Base-by-base conservation (phyloP, 2,888 invertebrate genomes). In the Bembecia ichneumoniformis region DNA sequence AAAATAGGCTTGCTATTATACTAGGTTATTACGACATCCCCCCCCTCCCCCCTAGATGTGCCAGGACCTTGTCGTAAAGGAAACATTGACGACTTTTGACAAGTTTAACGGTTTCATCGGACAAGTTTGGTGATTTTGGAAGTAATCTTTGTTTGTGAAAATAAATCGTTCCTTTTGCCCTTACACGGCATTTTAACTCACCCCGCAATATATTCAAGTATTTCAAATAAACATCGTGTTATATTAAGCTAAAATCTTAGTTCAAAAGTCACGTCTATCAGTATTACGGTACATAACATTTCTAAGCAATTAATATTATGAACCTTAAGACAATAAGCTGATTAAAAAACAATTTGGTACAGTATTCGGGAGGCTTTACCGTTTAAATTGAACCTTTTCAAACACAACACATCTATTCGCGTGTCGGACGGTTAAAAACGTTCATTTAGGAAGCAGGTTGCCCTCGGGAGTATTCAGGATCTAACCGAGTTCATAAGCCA, bases 401-500 rank as follows among this genome's bases (percentile, higher is more conserved):
- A 14, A 40, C 11, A 13, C n/a, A 40, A 40, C 11, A 14, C 40
- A 40, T 40, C 40, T 40, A 3, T 40, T 40, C 40, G 40, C 14
- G 14, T 51, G 49, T 54, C 51, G 52, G 50, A 46, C 50, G 49
- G 54, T 50, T 52, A 58, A 59, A 62, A 71, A 70, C 62, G 62
- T 65, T 72, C 68, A 77, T 79, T 78, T 72, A 72, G 63, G 64
- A 70, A 74, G 64, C 67, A 61, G 65, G 62, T 59, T 67, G 64
- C 60, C 56, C 54, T 55, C 48, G 63, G 58, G 58, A 67, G 68
- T 71, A 73, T 74, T 72, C 72, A 64, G 66, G 74, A 74, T 74
- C 71, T 72, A 77, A 76, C 71, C 60, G 68, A 76, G 74, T 77
- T 77, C 75, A 68, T 78, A 79, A 78, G 72, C 75, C 70, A 59